Base-by-base conservation (phyloP, 2,113 vertebrate species). In the Leptosomus discolor region DNA sequence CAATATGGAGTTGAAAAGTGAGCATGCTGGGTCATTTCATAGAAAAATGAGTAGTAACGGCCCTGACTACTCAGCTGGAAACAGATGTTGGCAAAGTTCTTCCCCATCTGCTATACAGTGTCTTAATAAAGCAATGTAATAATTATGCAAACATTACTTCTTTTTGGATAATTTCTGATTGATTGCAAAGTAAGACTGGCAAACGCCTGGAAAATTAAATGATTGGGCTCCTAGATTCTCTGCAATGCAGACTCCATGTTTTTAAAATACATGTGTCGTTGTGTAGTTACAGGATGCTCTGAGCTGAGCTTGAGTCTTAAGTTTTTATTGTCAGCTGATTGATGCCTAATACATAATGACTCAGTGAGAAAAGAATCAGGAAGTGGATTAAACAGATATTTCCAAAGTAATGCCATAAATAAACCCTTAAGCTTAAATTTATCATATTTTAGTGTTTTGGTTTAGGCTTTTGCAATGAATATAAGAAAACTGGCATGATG, bases 211-310 rank as follows among this genome's bases (percentile, higher is more conserved):
- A n/a, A 70, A 46, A 70, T 32, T 15, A 90, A 88, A 24, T 2
- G 9, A 1, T 19, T 67, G 11, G 19, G 15, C 61, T 93, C 16
- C 26, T 80, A n/a, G 43, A 65, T 39, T 69, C 58, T 71, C 58
- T 71, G 54, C 50, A 65, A 0, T 41, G 41, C 58, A 88, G 23
- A 17, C 36, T 85, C 23, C 13, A 8, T 61, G 14, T n/a, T 88
- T 90, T n/a, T 67, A 50, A 77, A 65, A 37, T 50, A 8, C 2
- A 34, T 1, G 0, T 60, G 43, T 37, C 2, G 0, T 23, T 17
- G 22, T 69, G 41, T 54, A 85, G 70, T 57, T 70, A 37, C 37
- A 41, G 39, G 19, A 27, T 74, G 48, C 75, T 90, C 23, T 48
- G 46, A 90, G 54, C 51, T 69, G 56, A 74, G 32, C 18, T 63